Evolutionary conservation across 2,888 invertebrate genomes (phyloP), one percentile per base, ranked within the genome.

Genomic region (Trichopria drosophilae): DNA sequence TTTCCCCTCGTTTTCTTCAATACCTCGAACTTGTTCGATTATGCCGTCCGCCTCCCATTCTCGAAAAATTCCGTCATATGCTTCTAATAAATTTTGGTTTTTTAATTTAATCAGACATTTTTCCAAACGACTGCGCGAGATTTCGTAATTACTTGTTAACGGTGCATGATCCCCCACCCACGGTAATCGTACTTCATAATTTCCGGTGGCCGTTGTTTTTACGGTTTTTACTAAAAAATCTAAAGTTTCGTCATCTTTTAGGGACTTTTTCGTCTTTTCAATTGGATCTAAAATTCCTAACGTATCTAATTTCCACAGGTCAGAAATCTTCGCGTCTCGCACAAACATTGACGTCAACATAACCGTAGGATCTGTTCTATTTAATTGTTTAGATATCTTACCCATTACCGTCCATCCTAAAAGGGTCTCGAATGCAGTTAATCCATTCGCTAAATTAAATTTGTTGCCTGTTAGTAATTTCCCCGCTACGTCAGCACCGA

Each of bases 181-280:
- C 9, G 71, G 71, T 7, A 72, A 46, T 10, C 46, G 28, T 1
- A 72, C 65, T 44, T 66, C 66, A 53, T 68, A 74, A 1, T 69
- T 53, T 3, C 65, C 64, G 1, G 46, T 32, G 1, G 16, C 3
- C 4, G 34, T 41, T 1, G 15, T 42, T 3, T 22, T 51, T 1
- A 65, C 62, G 0, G 64, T 68, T n/a, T 63, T 26, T 7, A 34
- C 6, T 41, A 67, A 63, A 22, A 56, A 44, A n/a, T 64, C 39
- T 35, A 43, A 47, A 0, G 58, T 54, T 1, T 37, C 53, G 3
- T 51, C 24, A 2, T 58, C 53, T 10, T 41, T 40, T n/a, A 51
- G 51, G 6, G 43, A 20, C 28, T 46, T 52, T 1, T 51, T 18
- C 23, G 47, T 35, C 1, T 26, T 62, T 20, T 60, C 59, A 0